Conservation (phyloP, 2,888 invertebrate genomes). For the Amphimallon solstitiale region DNA sequence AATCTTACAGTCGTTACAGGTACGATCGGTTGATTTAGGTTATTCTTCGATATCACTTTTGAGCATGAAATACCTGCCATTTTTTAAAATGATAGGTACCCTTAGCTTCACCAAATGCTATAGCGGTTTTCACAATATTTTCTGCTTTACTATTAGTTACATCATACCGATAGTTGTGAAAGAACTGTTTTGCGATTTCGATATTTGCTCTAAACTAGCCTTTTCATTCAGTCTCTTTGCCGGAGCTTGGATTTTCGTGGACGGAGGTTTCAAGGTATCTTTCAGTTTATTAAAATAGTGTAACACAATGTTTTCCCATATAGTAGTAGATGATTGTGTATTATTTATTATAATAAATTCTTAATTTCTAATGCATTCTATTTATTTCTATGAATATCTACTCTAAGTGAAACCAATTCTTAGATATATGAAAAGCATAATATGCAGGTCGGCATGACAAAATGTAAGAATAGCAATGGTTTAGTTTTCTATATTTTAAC, state of each 20-base stretch:
- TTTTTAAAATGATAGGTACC: slow-evolving; percentile 44
- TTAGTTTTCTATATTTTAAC: too few relatives aligned
- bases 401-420: too few relatives aligned
- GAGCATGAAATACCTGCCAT: slow-evolving; percentile 44
- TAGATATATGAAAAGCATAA: too few relatives aligned
- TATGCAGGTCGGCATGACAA: too few relatives aligned
- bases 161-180: too few relatives aligned
- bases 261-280: slow-evolving; percentile 8
- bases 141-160: slow-evolving; percentile 38
- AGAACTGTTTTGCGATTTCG: neutral
- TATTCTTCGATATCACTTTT: neutral
- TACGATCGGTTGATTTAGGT: neutral
- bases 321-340: neutral
- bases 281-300: slow-evolving; percentile 45
- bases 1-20: neutral
- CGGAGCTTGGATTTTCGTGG: too few relatives aligned
- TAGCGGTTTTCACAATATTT: slow-evolving; percentile 44
- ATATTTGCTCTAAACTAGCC: neutral
- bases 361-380: too few relatives aligned
- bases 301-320: slow-evolving; percentile 46
- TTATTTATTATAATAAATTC: too few relatives aligned
- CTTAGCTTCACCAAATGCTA: slow-evolving; percentile 45
- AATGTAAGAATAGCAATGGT: too few relatives aligned
- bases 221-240: neutral
- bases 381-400: too few relatives aligned